Conservation (phyloP, 2,113 vertebrate species). For the Ctenomys sociabilis region DNA sequence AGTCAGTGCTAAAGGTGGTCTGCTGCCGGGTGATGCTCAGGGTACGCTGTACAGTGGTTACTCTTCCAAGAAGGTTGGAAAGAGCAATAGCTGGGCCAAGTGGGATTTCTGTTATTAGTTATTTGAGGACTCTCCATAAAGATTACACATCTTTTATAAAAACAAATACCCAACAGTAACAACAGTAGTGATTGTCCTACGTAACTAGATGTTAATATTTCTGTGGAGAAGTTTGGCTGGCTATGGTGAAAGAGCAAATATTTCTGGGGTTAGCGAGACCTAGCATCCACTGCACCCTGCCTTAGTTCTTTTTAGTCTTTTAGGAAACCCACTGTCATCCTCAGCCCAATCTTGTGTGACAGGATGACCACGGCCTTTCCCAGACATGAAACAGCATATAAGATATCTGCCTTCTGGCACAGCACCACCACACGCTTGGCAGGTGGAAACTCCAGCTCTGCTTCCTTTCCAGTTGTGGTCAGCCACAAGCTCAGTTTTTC, state of each 20-base stretch:
- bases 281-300: not conserved
- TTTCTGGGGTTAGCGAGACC: not conserved
- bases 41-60: not conserved
- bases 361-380: not conserved
- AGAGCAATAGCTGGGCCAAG: not conserved
- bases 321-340: not conserved
- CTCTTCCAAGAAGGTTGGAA: not conserved
- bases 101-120: not conserved
- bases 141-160: not conserved
- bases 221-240: not conserved
- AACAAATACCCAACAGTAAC: not conserved
- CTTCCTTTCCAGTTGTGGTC: not conserved
- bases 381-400: too few species aligned
- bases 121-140: not conserved
- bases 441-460: not conserved
- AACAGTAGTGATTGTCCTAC: not conserved
- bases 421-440: rapidly evolving
- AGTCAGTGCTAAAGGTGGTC: not conserved
- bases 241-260: not conserved
- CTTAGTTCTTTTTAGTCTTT: not conserved
- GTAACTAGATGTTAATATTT: not conserved
- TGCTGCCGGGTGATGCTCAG: not conserved
- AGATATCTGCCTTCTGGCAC: not conserved
- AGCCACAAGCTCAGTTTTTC: not conserved
- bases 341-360: not conserved